phyloP scores from a whole-genome alignment of 2,113 vertebrate genomes.

The Salvator merianae region DNA sequence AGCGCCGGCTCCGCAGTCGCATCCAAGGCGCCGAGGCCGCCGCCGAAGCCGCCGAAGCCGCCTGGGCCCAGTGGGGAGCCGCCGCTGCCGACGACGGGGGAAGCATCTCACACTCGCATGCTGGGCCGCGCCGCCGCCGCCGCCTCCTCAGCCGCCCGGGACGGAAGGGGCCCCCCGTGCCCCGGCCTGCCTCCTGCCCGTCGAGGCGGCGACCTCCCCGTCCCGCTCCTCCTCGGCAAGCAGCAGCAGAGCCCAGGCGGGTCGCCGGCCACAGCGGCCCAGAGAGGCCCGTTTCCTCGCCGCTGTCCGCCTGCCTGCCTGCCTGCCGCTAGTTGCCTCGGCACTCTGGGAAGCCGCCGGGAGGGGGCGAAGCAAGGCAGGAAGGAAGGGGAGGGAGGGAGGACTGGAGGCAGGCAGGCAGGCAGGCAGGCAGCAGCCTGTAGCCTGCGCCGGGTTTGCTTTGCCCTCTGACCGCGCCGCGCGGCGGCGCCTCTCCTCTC shows the following conservation, averaged over 20 bases:
- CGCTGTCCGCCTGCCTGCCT: not conserved
- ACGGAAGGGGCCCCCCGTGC: conserved; percentile 21
- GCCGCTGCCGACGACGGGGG: conserved; percentile 68
- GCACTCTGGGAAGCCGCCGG: conserved; percentile 67
- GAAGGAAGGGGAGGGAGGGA: not conserved
- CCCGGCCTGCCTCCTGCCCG: conserved; percentile 40
- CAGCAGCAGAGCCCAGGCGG: too few relatives aligned
- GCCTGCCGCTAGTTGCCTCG: conserved; percentile 41
- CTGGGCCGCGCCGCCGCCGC: conserved; percentile 60
- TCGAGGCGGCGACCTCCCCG: conserved; percentile 36
- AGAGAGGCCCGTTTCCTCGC: not conserved
- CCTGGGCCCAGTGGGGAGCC: conserved; percentile 30
- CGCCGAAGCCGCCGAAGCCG: not conserved
- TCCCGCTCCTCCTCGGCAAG: too few relatives aligned
- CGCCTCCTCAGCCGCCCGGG: not conserved
- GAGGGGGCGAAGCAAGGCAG: conserved; percentile 26
- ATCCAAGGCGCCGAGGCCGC: conserved; percentile 71
- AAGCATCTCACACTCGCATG: conserved; percentile 90
- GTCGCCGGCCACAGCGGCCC: too few relatives aligned
- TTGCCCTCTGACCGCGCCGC: too few relatives aligned
- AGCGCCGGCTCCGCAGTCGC: conserved; percentile 74
- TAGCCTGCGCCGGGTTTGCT: too few relatives aligned
- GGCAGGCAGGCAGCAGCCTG: too few relatives aligned
- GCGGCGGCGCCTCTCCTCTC: too few relatives aligned
- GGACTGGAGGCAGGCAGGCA: not conserved